Evolutionary conservation across 1,140 invertebrate species (phyloP).

Genomic region (Wasmannia auropunctata): DNA sequence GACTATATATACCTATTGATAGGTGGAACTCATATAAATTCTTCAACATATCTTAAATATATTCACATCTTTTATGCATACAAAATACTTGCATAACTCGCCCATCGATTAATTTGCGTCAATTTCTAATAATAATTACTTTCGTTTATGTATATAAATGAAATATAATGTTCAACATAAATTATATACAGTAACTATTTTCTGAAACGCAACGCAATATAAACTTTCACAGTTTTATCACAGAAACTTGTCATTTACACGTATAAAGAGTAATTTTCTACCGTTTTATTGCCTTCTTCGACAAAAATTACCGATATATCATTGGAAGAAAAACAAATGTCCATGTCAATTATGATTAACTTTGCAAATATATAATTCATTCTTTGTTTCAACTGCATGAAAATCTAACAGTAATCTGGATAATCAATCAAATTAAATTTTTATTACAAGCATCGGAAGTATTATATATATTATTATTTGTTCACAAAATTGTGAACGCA

Average conservation of each 20-base stretch:
- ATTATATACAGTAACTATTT: neutral
- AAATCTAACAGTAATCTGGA: neutral
- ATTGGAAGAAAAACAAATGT: neutral
- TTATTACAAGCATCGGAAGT: neutral
- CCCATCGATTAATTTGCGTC: neutral
- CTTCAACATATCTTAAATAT: neutral
- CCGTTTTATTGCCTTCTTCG: neutral
- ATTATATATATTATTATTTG: neutral
- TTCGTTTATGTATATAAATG: neutral
- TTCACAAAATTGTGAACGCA: neutral
- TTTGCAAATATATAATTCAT: neutral
- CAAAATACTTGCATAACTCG: neutral
- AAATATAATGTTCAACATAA: too few species aligned
- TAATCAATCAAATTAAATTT: neutral
- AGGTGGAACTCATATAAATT: neutral
- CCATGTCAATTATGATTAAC: neutral
- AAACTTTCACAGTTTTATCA: conserved; percentile 29
- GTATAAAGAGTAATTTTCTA: neutral
- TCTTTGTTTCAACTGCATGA: neutral
- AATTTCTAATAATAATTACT: neutral
- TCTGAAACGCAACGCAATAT: neutral
- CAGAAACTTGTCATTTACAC: conserved; percentile 20
- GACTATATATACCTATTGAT: neutral
- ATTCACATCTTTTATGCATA: neutral
- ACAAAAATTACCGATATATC: neutral